A percentile compares a stretch with the other conserved stretches of the same genome.
Evolutionary conservation across 1,140 invertebrate species (phyloP).

Genomic region (Trialeurodes vaporariorum): DNA sequence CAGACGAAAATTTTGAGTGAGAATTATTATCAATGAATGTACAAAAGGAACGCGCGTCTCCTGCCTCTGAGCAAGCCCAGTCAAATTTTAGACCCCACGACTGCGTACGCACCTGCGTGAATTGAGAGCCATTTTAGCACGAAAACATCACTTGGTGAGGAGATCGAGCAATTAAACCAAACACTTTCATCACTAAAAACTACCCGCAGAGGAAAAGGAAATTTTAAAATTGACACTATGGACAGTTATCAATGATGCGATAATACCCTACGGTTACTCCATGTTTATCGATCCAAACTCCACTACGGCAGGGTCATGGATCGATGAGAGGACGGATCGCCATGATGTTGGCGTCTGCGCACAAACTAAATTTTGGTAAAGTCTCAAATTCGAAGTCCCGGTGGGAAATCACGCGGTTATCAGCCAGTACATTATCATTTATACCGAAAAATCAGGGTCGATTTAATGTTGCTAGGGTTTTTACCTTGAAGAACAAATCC

Average conservation of each 20-base stretch:
- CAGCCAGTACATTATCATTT: too few relatives aligned
- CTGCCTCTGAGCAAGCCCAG: constrained; percentile 57
- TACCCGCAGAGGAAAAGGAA: not conserved
- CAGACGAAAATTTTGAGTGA: not conserved
- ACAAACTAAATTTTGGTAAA: constrained; percentile 27
- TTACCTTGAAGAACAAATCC: too few relatives aligned
- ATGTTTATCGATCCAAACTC: constrained; percentile 29
- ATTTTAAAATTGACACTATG: not conserved
- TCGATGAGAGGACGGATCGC: constrained; percentile 16
- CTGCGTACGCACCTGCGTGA: constrained; percentile 85
- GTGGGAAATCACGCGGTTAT: not conserved
- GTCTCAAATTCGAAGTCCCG: constrained; percentile 2
- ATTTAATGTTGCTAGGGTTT: too few relatives aligned
- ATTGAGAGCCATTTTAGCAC: constrained; percentile 34
- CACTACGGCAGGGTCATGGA: constrained; percentile 16
- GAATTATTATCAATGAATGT: not conserved
- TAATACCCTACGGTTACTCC: constrained; percentile 14
- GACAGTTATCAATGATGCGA: not conserved
- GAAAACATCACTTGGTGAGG: constrained; percentile 21
- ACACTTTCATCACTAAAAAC: not conserved
- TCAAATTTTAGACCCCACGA: constrained; percentile 64
- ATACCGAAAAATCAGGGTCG: too few relatives aligned
- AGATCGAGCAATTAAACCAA: constrained; percentile 5
- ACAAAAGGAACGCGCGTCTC: constrained; percentile 21
- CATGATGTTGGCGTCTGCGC: constrained; percentile 40